Percentiles rank a stretch among this genome's conserved stretches.
Conservation (phyloP, 1,140 invertebrate species). For the Probaryconus sp. region DNA sequence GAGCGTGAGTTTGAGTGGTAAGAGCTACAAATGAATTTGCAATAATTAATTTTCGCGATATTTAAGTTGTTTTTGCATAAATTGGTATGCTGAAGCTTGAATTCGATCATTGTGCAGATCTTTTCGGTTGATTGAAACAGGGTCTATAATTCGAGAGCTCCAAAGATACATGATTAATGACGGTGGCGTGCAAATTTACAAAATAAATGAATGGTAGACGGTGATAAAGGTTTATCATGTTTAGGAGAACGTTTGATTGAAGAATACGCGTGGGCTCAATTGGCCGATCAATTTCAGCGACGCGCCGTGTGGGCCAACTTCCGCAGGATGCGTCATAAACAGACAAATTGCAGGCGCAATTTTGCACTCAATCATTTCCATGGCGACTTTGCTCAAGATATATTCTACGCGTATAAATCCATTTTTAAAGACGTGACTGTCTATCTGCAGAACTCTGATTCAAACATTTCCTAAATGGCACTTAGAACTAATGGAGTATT, state of each 20-base stretch:
- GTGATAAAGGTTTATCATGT: slow-evolving; percentile 38
- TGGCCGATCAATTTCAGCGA: slow-evolving; percentile 57
- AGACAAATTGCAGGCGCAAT: slow-evolving; percentile 56
- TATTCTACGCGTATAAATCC: slow-evolving; percentile 3
- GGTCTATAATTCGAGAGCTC: not conserved
- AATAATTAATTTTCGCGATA: slow-evolving; percentile 1
- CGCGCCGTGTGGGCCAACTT: slow-evolving; percentile 72
- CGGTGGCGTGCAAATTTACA: slow-evolving; percentile 23
- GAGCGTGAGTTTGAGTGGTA: too few relatives aligned
- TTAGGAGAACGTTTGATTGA: slow-evolving; percentile 27
- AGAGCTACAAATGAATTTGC: slow-evolving; percentile 10
- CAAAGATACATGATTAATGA: not conserved
- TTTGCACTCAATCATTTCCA: slow-evolving; percentile 49
- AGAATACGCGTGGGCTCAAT: slow-evolving; percentile 47
- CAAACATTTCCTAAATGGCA: slow-evolving; percentile 27
- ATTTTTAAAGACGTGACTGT: slow-evolving; percentile 16
- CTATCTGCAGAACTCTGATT: slow-evolving; percentile 2
- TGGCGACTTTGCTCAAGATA: not conserved
- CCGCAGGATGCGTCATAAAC: slow-evolving; percentile 55
- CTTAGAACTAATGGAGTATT: slow-evolving; percentile 6
- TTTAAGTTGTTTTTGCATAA: too few relatives aligned
- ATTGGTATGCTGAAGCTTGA: too few relatives aligned
- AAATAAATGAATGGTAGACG: slow-evolving; percentile 48
- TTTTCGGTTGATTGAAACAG: too few relatives aligned
- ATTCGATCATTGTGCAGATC: too few relatives aligned